Percentiles rank a stretch among this genome's conserved stretches.
Evolutionary conservation across 2,113 vertebrate genomes (phyloP).

Genomic region (Prietella phreatophila): DNA sequence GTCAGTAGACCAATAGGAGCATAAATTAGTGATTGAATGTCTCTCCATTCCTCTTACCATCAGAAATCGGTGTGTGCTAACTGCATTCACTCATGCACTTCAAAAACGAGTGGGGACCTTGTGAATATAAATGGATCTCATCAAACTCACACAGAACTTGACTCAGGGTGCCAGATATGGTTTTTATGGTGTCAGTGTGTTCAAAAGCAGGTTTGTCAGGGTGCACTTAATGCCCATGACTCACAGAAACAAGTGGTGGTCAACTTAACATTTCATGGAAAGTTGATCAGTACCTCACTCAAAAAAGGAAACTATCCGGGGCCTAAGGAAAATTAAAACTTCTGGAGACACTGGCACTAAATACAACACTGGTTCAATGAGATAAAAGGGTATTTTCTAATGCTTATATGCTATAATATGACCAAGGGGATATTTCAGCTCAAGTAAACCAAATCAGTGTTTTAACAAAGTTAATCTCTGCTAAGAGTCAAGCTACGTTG

Average conservation of each 20-base stretch:
- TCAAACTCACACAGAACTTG: constrained; percentile 43
- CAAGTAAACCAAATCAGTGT: not conserved
- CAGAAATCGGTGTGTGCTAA: constrained; percentile 19
- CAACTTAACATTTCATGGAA: constrained; percentile 40
- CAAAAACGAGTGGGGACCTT: constrained; percentile 44
- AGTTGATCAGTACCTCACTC: constrained; percentile 19
- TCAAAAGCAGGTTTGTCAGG: constrained; percentile 35
- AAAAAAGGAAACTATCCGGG: constrained; percentile 15
- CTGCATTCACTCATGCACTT: constrained; percentile 5
- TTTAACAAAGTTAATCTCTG: not conserved
- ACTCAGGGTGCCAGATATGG: constrained; percentile 25
- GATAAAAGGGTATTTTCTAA: not conserved
- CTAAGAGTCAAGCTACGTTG: not conserved
- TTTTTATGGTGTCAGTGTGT: constrained; percentile 37
- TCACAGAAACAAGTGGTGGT: constrained; percentile 30
- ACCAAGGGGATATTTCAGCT: not conserved
- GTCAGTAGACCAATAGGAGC: constrained; percentile 59
- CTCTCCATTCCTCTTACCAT: constrained; percentile 22
- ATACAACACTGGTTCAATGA: not conserved
- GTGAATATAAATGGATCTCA: constrained; percentile 49
- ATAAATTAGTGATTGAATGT: constrained; percentile 30
- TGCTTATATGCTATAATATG: not conserved
- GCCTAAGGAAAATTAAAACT: constrained; percentile 1
- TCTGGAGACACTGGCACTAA: not conserved
- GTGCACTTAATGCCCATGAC: not conserved